Evolutionary conservation across 2,888 invertebrate genomes (phyloP), one percentile per base, ranked within the genome.

Genomic region (Coelogynopora nodosa): DNA sequence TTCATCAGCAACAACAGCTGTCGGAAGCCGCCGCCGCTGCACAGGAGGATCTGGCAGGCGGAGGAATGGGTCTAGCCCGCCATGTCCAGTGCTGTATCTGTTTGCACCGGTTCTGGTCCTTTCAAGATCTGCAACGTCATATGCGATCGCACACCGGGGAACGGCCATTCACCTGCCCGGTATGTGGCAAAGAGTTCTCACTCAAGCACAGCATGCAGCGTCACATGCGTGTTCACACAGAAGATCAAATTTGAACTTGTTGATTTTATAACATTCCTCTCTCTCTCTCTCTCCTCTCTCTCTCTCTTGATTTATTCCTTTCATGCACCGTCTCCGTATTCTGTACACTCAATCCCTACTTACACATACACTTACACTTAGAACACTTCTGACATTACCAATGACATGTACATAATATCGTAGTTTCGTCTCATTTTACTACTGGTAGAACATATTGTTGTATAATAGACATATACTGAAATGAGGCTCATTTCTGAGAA

Each of bases 71-170:
- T 5, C 31, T 29, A 0, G 67, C 5, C 67, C 13, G 74, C 27
- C 85, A 67, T 23, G 30, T 85, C 28, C 74, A 31, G 2, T 85
- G 85, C 67, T 67, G 30, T 23, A 31, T 85, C 5, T 85, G 85
- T 80, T 27, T 29, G 29, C 74, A 30, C 28, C 67, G 74, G 0
- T 80, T 85, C 23, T 2, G 27, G 26, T 85, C 85, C 74, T 80
- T 80, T 10, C 67, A 80, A 80, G 74, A 85, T 10, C 85, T 85
- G 13, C 31, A 80, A 29, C 85, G 85, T n/a, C 85, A 85, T 84
- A 80, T 80, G 67, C 67, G 85, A 0, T 67, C 74, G 13, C 85
- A 85, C 30, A 85, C 85, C 0, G 85, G 85, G 23, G 67, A 80
- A 23, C 31, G 81, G n/a, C 85, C 85, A 18, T 80, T 81, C 23